Conservation (phyloP, 2,888 invertebrate species). For the Myathropa florea region DNA sequence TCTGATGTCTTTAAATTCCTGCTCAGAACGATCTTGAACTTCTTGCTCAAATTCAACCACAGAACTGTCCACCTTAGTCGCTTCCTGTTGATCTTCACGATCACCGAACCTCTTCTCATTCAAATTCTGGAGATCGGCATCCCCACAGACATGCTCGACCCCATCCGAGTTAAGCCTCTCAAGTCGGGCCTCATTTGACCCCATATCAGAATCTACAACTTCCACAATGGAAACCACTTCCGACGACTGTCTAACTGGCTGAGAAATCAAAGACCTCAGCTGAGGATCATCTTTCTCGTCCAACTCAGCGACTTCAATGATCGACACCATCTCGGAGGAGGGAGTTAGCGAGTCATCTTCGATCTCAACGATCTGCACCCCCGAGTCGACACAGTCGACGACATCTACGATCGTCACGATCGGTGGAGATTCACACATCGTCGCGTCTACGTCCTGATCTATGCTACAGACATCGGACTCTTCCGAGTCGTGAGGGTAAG, state of each 20-base stretch:
- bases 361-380: not conserved
- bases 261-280: not conserved
- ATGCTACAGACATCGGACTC: not conserved
- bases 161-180: not conserved
- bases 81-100: not conserved
- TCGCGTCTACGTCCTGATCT: not conserved
- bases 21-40: not conserved
- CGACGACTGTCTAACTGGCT: not conserved
- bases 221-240: slow-evolving; percentile 40
- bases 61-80: too few species aligned
- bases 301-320: slow-evolving; percentile 11
- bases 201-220: slow-evolving; percentile 6
- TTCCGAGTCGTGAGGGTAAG: not conserved
- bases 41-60: slow-evolving; percentile 6
- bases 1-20: too few species aligned
- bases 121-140: too few species aligned
- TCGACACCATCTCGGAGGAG: slow-evolving; percentile 18
- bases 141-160: not conserved
- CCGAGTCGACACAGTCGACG: slow-evolving; percentile 35
- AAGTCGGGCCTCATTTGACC: not conserved
- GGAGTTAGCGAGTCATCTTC: slow-evolving; percentile 26
- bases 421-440: not conserved
- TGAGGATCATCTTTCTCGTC: not conserved
- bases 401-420: slow-evolving; percentile 47
- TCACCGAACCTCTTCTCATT: not conserved